These are phyloP conservation scores for Hippocampus mohnikei DNA, from an alignment of 2,113 vertebrate genomes.

Conservation along the genomic window DNA sequence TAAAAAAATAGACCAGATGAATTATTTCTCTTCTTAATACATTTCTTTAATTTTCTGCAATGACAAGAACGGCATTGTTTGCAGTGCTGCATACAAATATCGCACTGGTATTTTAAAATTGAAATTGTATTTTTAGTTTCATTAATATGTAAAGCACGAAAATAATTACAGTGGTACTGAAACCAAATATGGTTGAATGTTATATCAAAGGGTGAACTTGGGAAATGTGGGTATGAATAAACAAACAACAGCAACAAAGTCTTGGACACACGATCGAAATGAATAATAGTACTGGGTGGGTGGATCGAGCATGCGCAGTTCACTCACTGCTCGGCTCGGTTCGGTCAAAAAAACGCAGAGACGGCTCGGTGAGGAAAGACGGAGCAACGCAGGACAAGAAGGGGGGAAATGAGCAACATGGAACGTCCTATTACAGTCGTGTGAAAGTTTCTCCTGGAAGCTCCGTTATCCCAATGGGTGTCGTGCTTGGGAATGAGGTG, in stretches of 20 bases:
- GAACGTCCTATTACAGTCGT: neutral
- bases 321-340: conserved; percentile 37
- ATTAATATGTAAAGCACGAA: neutral
- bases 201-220: neutral
- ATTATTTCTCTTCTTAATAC: neutral
- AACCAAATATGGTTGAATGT: neutral
- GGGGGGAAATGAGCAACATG: conserved; percentile 40
- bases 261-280: neutral
- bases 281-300: conserved; percentile 49
- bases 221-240: neutral
- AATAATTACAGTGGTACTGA: neutral
- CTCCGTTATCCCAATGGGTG: neutral
- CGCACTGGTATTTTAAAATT: neutral
- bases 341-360: conserved; percentile 83
- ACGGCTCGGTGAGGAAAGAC: conserved; percentile 45
- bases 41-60: neutral
- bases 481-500: neutral
- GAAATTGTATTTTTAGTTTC: neutral
- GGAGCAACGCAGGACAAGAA: conserved; percentile 3
- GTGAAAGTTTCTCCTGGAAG: neutral
- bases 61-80: neutral
- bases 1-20: neutral
- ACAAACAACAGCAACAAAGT: neutral
- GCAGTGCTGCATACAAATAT: neutral
- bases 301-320: conserved; percentile 76